A percentile compares a stretch with the other conserved stretches of the same genome.
Conservation (phyloP, 2,113 vertebrate genomes). For the Caranx ignobilis region DNA sequence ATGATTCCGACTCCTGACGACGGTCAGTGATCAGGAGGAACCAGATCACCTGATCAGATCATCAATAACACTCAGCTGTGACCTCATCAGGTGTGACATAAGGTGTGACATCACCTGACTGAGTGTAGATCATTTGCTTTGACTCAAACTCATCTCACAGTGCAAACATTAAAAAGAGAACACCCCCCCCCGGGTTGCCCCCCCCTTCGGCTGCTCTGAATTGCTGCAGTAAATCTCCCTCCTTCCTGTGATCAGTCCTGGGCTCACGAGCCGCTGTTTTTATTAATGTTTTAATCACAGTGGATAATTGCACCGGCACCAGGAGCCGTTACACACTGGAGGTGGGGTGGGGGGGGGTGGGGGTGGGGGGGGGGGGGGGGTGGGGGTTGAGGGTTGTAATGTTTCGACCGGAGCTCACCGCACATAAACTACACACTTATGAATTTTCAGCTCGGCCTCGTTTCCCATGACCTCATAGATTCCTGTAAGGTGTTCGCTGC, state of each 20-base stretch:
- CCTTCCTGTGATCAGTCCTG: conserved; percentile 37
- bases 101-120: too few species aligned
- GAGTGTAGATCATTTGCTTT: too few species aligned
- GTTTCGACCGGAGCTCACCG: conserved; percentile 31
- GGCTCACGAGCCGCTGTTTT: conserved; percentile 34
- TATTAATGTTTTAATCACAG: conserved; percentile 73
- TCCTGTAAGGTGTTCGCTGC: conserved; percentile 78
- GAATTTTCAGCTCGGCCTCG: conserved; percentile 58
- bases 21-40: too few species aligned
- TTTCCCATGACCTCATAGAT: conserved; percentile 85
- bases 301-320: conserved; percentile 63
- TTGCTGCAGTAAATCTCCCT: conserved; percentile 43
- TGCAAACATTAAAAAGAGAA: too few species aligned
- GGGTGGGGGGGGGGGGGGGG: conserved; percentile 21
- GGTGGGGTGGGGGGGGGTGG: conserved; percentile 8
- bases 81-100: too few species aligned
- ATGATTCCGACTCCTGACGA: too few species aligned
- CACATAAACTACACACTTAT: conserved; percentile 57
- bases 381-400: conserved; percentile 36
- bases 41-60: too few species aligned
- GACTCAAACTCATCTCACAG: too few species aligned
- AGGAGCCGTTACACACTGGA: conserved; percentile 55
- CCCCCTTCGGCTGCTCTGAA: conserved; percentile 9
- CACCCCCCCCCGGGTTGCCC: too few species aligned
- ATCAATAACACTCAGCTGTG: too few species aligned